Evolutionary conservation across 2,113 vertebrate species (phyloP), one percentile per base, ranked within the genome.

Genomic region (Poeciliopsis prolifica): DNA sequence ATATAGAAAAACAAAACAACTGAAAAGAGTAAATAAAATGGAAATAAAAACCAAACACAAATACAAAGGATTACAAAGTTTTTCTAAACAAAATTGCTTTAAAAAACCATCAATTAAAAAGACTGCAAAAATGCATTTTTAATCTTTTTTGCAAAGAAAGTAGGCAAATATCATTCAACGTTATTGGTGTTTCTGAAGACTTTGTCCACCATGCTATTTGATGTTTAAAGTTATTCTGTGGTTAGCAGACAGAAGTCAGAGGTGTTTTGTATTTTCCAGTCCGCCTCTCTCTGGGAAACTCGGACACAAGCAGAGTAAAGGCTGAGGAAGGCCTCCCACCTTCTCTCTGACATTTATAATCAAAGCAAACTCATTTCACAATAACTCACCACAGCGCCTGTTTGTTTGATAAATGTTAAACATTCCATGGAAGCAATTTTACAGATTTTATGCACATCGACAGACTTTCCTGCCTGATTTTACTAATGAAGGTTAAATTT

Each of bases 331-430:
- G 44, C 68, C 78, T 69, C 75, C 79, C 40, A 42, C 77, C 66
- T 69, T 11, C 64, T 30, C 65, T 1, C 15, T 84, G 84, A 82
- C 87, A 91, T 89, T 91, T 88, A 11, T 26, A 82, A 85, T 84
- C 72, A 85, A 84, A 89, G 82, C 65, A 65, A 61, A 67, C 65
- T 48, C 51, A 14, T 22, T n/a, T 11, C 1, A 77, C 71, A 70
- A 48, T 68, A 37, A 44, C 15, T 29, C 29, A 62, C 24, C 15
- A 0, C 1, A 1, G 35, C 51, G 70, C n/a, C 61, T 65, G 65
- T 77, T 83, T 81, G 73, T 85, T 70, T 72, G 48, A 79, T 28
- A 69, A 79, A 83, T 29, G 28, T 54, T 77, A 12, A 60, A 79
- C 48, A 70, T 42, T 60, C 40, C 14, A 4, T 35, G 58, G 77